Conservation (phyloP, 2,888 invertebrate genomes). For the Phyllotreta striolata region DNA sequence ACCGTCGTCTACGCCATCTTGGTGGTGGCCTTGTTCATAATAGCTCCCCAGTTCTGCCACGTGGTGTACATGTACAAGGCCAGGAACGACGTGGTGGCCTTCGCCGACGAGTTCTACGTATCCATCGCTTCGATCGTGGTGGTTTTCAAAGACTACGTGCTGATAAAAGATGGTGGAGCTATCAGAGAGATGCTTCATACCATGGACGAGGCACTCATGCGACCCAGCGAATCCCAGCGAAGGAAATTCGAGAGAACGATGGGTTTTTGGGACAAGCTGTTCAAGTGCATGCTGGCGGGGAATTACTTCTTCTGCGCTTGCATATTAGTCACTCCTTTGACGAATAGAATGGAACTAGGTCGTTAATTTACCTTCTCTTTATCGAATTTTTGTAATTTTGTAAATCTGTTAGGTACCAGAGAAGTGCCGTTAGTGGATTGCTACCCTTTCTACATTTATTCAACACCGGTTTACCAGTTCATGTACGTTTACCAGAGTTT, state of each 20-base stretch:
- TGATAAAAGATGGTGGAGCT: slow-evolving; percentile 27
- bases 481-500: slow-evolving; percentile 35
- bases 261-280: slow-evolving; percentile 25
- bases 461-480: slow-evolving; percentile 33
- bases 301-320: neutral
- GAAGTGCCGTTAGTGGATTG: slow-evolving; percentile 37
- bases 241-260: slow-evolving; percentile 26
- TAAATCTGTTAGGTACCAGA: slow-evolving; percentile 5
- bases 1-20: slow-evolving; percentile 23
- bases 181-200: slow-evolving; percentile 25
- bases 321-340: slow-evolving; percentile 16
- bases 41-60: slow-evolving; percentile 37
- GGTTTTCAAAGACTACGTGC: slow-evolving; percentile 32
- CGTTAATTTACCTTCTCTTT: neutral
- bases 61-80: slow-evolving; percentile 39
- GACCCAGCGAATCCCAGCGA: slow-evolving; percentile 23
- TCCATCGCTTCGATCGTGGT: slow-evolving; percentile 33
- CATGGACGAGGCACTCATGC: slow-evolving; percentile 31
- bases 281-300: neutral
- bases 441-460: slow-evolving; percentile 33
- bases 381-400: neutral
- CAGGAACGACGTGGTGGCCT: slow-evolving; percentile 34
- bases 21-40: slow-evolving; percentile 26
- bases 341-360: slow-evolving; percentile 20
- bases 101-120: slow-evolving; percentile 39